Percentiles rank a stretch among this genome's conserved stretches.
Conservation (phyloP, 2,797 vertebrate species). For the Picus viridis region DNA sequence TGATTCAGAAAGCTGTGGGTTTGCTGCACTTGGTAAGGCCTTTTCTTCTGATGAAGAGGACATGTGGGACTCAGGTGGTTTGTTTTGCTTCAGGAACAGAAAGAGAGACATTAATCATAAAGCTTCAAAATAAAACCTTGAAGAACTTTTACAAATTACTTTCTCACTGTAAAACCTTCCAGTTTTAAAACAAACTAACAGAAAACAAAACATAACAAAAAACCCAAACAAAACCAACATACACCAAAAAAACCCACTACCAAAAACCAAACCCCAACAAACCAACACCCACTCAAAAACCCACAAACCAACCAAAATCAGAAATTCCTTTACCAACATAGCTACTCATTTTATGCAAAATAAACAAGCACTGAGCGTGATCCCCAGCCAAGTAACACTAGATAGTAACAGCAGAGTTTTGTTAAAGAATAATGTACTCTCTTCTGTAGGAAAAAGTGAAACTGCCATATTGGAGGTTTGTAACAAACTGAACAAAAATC, state of each 20-base stretch:
- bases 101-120: neutral
- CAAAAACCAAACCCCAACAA: too few relatives aligned
- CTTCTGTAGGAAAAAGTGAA: neutral
- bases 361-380: neutral
- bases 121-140: neutral
- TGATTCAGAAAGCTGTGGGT: neutral
- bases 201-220: too few relatives aligned
- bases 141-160: neutral
- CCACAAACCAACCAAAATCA: neutral
- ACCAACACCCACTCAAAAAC: too few relatives aligned
- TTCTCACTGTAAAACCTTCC: neutral
- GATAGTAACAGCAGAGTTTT: neutral
- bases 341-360: rapidly evolving
- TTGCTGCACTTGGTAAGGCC: neutral
- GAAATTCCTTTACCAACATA: neutral
- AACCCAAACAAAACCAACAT: too few relatives aligned
- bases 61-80: neutral
- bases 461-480: neutral
- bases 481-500: neutral
- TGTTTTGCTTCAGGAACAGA: constrained; percentile 61
- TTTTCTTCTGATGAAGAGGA: constrained; percentile 44
- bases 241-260: too few relatives aligned
- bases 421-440: neutral
- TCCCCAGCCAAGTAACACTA: neutral
- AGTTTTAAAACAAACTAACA: neutral